phyloP scores from a whole-genome alignment of 2,888 invertebrate genomes.

The Eilema caniola region DNA sequence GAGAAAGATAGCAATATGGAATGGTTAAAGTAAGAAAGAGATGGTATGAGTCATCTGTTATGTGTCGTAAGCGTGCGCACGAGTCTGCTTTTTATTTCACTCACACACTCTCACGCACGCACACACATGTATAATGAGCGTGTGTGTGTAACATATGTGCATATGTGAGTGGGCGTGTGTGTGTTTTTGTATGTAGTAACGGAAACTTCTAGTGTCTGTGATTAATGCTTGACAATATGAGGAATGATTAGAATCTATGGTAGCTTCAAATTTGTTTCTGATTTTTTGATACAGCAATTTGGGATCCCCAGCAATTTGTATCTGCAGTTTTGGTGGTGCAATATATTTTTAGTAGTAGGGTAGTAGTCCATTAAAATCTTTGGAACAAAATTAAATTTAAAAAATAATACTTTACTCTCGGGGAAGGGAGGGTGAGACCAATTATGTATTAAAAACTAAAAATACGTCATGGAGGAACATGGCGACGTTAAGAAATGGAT shows the following conservation, averaged over 20 bases:
- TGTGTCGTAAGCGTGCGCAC: constrained; percentile 71
- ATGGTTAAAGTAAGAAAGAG: constrained; percentile 46
- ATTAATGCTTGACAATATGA: constrained; percentile 71
- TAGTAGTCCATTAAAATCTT: too few relatives aligned
- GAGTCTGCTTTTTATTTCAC: constrained; percentile 70
- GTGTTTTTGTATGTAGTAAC: constrained; percentile 58
- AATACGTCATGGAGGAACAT: too few relatives aligned
- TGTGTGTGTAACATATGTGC: constrained; percentile 22
- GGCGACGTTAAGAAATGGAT: too few relatives aligned
- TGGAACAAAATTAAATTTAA: too few relatives aligned
- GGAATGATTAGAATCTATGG: constrained; percentile 56
- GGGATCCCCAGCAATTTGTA: too few relatives aligned
- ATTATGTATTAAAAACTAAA: too few relatives aligned
- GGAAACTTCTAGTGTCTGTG: constrained; percentile 76
- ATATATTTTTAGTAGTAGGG: too few relatives aligned
- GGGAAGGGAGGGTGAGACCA: too few relatives aligned
- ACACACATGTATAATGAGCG: constrained; percentile 28
- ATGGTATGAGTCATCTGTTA: constrained; percentile 63
- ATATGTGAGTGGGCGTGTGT: constrained; percentile 39
- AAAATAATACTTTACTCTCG: too few relatives aligned
- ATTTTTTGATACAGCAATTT: neutral
- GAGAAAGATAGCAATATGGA: constrained; percentile 39
- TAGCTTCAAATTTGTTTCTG: neutral
- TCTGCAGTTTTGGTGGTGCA: neutral
- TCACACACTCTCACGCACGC: constrained; percentile 51